Conservation (phyloP, 2,797 vertebrate genomes). For the Chelidonichthys spinosus region DNA sequence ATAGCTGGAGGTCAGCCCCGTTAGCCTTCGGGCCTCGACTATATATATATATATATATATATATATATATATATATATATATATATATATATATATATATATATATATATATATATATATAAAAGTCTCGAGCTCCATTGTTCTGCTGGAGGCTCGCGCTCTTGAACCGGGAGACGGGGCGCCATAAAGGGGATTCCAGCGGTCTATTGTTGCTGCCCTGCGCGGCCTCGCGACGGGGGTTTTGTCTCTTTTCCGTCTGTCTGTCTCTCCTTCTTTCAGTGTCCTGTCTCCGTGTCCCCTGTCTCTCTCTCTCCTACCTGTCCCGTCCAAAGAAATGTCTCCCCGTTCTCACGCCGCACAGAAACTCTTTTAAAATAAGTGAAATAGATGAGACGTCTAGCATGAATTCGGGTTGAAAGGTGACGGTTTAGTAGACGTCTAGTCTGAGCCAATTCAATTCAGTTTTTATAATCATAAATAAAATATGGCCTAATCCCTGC, state of each 20-base stretch:
- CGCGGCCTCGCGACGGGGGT: conserved; percentile 62
- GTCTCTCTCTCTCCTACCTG: background rate
- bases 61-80: too few relatives aligned
- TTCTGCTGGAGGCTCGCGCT: conserved; percentile 60
- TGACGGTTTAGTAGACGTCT: too few relatives aligned
- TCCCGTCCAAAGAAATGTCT: conserved; percentile 2
- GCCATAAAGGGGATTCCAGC: conserved; percentile 45
- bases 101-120: too few relatives aligned
- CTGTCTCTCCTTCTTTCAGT: conserved; percentile 8
- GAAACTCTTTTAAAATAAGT: too few relatives aligned
- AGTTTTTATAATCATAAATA: too few relatives aligned
- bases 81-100: too few relatives aligned
- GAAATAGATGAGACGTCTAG: too few relatives aligned
- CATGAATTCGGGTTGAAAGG: too few relatives aligned
- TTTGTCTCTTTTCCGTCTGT: conserved; percentile 26
- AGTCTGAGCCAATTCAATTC: too few relatives aligned
- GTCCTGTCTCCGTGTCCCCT: too few relatives aligned
- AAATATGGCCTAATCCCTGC: too few relatives aligned
- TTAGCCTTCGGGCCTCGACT: conserved; percentile 3
- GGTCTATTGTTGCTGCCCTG: conserved; percentile 72
- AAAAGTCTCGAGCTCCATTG: conserved; percentile 72
- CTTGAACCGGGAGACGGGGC: conserved; percentile 53
- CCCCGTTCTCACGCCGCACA: background rate
- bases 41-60: too few relatives aligned
- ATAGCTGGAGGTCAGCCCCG: conserved; percentile 25